These are phyloP conservation scores for Rhagonycha fulva DNA, from an alignment of 2,888 invertebrate genomes.

Conservation along the genomic window DNA sequence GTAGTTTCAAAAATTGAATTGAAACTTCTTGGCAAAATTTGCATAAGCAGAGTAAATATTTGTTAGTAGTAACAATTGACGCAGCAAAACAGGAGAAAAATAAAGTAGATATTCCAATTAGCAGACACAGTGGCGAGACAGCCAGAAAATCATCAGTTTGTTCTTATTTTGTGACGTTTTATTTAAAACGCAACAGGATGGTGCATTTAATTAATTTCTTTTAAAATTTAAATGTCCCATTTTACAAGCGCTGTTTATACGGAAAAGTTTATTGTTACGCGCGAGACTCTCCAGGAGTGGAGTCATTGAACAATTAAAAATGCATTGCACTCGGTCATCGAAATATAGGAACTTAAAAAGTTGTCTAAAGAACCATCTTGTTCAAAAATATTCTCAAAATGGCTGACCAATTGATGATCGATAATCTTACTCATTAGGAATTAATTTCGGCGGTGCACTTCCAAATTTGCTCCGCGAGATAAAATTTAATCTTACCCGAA, in stretches of 20 bases:
- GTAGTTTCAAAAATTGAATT: too few relatives aligned
- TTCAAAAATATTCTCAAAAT: constrained; percentile 32
- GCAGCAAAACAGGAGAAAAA: neutral
- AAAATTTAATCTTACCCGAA: neutral
- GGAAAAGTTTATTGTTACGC: neutral
- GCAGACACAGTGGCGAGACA: constrained; percentile 13
- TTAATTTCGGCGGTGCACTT: constrained; percentile 4
- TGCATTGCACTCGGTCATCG: neutral
- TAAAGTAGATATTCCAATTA: constrained; percentile 6
- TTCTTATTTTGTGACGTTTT: constrained; percentile 6
- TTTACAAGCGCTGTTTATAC: neutral
- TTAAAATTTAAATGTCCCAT: neutral
- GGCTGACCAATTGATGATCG: constrained; percentile 38
- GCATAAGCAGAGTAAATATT: too few relatives aligned
- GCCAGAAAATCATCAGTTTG: neutral
- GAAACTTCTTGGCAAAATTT: too few relatives aligned
- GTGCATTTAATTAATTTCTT: neutral
- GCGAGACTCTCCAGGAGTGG: neutral
- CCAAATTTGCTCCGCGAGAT: neutral
- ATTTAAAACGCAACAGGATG: constrained; percentile 1
- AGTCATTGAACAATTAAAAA: neutral
- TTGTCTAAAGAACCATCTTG: constrained; percentile 18
- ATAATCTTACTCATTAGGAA: constrained; percentile 34
- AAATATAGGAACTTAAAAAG: neutral
- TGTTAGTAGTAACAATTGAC: neutral